Percentiles rank a stretch among this genome's conserved stretches.
phyloP scores from a whole-genome alignment of 2,888 invertebrate species.

The Encarsia formosa region DNA sequence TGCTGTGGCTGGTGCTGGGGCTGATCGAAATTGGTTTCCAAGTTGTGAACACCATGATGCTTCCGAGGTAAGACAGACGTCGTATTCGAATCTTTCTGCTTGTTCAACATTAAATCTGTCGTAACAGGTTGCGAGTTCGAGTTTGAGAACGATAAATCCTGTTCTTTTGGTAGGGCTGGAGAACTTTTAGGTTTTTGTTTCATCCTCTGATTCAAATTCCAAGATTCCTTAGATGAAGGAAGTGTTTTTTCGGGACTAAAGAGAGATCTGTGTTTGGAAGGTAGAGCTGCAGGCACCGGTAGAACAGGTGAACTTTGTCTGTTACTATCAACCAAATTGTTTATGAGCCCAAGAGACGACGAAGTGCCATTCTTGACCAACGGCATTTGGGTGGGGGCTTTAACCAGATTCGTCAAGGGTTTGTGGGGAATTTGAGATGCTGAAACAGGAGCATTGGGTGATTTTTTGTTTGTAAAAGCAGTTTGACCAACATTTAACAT shows the following conservation, averaged over 20 bases:
- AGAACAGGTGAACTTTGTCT: constrained; percentile 40
- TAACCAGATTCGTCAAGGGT: constrained; percentile 13
- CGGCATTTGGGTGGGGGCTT: no score
- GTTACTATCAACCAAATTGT: constrained; percentile 42
- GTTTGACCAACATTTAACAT: constrained; percentile 24
- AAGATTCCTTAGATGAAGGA: constrained; percentile 50
- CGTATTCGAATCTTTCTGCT: constrained; percentile 12
- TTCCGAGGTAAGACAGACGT: constrained; percentile 32
- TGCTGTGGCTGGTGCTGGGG: no score
- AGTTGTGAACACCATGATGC: constrained; percentile 24
- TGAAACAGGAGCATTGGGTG: constrained; percentile 28
- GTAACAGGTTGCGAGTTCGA: constrained; percentile 27
- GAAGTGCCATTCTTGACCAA: no score
- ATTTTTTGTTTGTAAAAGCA: constrained; percentile 31
- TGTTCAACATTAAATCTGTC: constrained; percentile 20
- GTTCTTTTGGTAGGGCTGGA: constrained; percentile 45
- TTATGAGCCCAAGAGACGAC: constrained; percentile 30
- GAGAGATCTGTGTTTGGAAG: constrained; percentile 52
- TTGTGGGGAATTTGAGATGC: constrained; percentile 25
- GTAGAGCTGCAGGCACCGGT: constrained; percentile 33
- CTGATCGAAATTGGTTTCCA: background rate
- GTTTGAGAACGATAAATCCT: constrained; percentile 32
- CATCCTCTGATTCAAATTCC: constrained; percentile 38
- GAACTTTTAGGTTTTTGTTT: constrained; percentile 56
- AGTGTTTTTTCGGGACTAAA: constrained; percentile 64